A percentile compares a stretch with the other conserved stretches of the same genome.
Evolutionary conservation across 2,797 vertebrate genomes (phyloP).

Genomic region (Falco naumanni): DNA sequence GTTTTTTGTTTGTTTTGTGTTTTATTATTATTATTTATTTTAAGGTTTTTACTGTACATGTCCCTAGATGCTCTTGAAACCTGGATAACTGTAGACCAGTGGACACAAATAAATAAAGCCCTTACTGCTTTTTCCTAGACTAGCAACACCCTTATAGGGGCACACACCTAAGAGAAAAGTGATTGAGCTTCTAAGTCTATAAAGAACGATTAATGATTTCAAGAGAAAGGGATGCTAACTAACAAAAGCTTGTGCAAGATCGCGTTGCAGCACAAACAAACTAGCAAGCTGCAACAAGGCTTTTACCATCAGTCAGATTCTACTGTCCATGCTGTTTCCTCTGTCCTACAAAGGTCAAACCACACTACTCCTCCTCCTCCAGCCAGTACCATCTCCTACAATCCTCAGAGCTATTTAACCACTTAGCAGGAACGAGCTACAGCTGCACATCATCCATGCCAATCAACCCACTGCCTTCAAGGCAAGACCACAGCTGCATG

Average conservation of each 20-base stretch:
- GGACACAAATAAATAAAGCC: not conserved
- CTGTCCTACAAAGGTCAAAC: too few relatives aligned
- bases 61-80: not conserved
- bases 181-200: not conserved
- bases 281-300: too few relatives aligned
- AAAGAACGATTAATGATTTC: not conserved
- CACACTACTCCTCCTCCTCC: too few relatives aligned
- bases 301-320: too few relatives aligned
- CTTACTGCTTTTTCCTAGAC: not conserved
- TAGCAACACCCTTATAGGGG: not conserved
- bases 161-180: not conserved
- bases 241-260: not conserved
- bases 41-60: not conserved
- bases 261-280: too few relatives aligned
- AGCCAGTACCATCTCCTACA: too few relatives aligned
- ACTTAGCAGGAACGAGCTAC: too few relatives aligned
- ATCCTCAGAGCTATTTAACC: too few relatives aligned
- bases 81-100: not conserved
- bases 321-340: too few relatives aligned
- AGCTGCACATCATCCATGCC: too few relatives aligned
- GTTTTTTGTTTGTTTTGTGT: not conserved
- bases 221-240: not conserved
- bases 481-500: too few relatives aligned
- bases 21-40: not conserved
- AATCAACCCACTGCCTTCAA: too few relatives aligned